Evolutionary conservation across 2,113 vertebrate genomes (phyloP), one percentile per base, ranked within the genome.

Genomic region (Rutilus rutilus): DNA sequence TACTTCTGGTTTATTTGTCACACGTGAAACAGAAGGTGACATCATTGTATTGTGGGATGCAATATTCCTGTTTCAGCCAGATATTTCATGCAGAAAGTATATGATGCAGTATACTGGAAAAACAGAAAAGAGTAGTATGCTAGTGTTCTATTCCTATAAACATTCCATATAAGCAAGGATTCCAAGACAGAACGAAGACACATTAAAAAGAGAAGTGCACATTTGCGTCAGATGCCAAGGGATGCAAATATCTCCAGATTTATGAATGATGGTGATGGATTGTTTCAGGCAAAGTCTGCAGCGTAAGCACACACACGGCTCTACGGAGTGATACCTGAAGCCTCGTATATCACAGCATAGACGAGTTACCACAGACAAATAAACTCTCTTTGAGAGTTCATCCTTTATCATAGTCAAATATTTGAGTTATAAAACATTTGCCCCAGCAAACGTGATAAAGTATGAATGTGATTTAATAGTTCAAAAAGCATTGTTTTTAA

Each of bases 1-100:
- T 86, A 83, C 54, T 50, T 90, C 89, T 87, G 89, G 89, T 89
- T 88, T 86, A 87, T n/a, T 25, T 65, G 90, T 89, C 60, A 88
- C 83, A 75, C 2, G 4, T 52, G 42, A 76, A 76, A 15, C 39
- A 50, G 14, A 50, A 52, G 45, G 42, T 50, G 42, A 50, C 2
- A 4, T 25, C n/a, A 50, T 27, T 76, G 27, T n/a, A 45, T 52
- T 76, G n/a, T 50, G n/a, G 11, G 12, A 76, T 77, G 74, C 47
- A 52, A 50, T 9, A 76, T 50, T 76, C 1, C 2, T 50, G 14
- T 50, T 76, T 50, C 45, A 27, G 42, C n/a, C 64, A 25, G 1
- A 10, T 71, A 71, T 19, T 39, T 3, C 33, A 42, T 71, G 36
- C 33, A 71, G 30, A 19, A 69, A 73, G 2, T 39, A 10, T 39